Conservation (phyloP, 2,113 vertebrate species). For the Zapus hudsonius region DNA sequence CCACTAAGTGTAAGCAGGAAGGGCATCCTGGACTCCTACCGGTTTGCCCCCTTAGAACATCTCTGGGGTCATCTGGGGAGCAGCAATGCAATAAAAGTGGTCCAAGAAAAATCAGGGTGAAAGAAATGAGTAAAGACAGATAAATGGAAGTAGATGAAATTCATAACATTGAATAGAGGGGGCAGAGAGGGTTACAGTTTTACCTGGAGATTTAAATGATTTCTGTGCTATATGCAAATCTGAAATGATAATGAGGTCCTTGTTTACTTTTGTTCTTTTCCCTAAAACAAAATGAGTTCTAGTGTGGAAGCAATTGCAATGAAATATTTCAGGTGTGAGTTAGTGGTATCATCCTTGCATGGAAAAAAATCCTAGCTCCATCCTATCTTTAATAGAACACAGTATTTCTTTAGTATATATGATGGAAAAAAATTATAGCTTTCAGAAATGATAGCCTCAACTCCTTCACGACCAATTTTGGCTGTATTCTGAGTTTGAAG, state of each 20-base stretch:
- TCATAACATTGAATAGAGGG: not conserved
- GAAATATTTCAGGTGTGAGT: not conserved
- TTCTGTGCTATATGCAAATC: slow-evolving; percentile 30
- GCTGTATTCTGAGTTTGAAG: not conserved
- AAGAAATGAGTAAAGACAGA: not conserved
- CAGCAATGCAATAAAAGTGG: not conserved
- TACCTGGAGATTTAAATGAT: not conserved
- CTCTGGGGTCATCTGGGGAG: not conserved
- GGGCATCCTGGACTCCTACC: not conserved
- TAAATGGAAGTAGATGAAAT: not conserved
- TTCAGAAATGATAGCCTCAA: slow-evolving; percentile 57
- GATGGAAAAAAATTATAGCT: slow-evolving; percentile 59
- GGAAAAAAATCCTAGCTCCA: slow-evolving; percentile 50
- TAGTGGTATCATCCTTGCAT: not conserved
- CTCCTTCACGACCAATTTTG: not conserved
- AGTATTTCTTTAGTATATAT: slow-evolving; percentile 38
- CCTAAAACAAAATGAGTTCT: not conserved
- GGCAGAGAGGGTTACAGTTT: not conserved
- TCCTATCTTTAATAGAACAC: slow-evolving; percentile 46
- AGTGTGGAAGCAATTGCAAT: not conserved
- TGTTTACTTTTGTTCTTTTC: slow-evolving; percentile 53
- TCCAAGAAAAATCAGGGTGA: not conserved
- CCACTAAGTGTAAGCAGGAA: not conserved
- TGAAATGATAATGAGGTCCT: not conserved
- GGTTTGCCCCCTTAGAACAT: not conserved